A percentile compares a stretch with the other conserved stretches of the same genome.
Evolutionary conservation across 1,140 invertebrate genomes (phyloP).

Genomic region (Nephila pilipes): DNA sequence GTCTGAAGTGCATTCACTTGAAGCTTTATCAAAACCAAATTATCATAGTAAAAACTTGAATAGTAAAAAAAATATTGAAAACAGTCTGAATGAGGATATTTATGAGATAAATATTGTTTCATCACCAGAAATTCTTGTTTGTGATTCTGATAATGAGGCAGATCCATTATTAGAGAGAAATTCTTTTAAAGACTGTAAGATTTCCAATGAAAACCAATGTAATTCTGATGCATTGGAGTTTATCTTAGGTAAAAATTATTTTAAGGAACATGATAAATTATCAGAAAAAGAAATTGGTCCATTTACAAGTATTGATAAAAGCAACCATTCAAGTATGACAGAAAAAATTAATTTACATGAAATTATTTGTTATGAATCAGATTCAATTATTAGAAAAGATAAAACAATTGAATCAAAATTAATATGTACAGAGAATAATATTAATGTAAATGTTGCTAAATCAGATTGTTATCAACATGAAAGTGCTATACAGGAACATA

Average conservation of each 20-base stretch:
- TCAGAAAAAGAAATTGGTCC: background rate
- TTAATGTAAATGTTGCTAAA: background rate
- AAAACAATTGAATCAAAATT: background rate
- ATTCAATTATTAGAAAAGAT: background rate
- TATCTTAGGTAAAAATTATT: background rate
- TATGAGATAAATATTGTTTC: constrained; percentile 11
- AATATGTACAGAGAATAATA: background rate
- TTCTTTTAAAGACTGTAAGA: background rate
- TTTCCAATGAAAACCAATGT: background rate
- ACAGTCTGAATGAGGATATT: background rate
- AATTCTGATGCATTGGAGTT: background rate
- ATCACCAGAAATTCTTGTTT: constrained; percentile 64
- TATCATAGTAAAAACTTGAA: background rate
- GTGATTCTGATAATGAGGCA: constrained; percentile 57
- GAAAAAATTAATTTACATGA: background rate
- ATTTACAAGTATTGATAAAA: background rate
- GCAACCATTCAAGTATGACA: background rate
- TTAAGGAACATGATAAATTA: background rate
- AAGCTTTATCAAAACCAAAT: background rate
- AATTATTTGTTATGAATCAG: constrained; percentile 20
- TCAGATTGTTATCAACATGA: background rate
- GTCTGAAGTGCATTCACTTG: background rate
- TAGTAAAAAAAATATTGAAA: background rate
- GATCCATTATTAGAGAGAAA: background rate
- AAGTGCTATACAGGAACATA: no score